Percentiles rank a stretch among this genome's conserved stretches.
phyloP scores from a whole-genome alignment of 2,113 vertebrate species.

The Polyodon spathula region DNA sequence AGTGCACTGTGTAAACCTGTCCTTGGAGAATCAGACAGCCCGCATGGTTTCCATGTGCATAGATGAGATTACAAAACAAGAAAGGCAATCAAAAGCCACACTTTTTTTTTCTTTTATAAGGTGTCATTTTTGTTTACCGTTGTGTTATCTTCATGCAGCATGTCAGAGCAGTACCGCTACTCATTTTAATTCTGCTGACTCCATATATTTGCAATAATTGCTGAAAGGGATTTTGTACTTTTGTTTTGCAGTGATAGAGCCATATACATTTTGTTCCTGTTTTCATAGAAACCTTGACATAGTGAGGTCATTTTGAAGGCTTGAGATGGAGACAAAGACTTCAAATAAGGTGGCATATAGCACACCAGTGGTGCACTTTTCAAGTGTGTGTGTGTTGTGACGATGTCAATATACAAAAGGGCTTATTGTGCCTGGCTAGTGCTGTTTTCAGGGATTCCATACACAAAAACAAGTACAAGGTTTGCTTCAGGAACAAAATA shows the following conservation, averaged over 20 bases:
- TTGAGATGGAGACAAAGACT: too few species aligned
- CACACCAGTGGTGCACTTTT: too few species aligned
- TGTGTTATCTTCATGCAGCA: constrained; percentile 41
- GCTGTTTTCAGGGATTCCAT: too few species aligned
- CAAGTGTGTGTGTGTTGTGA: too few species aligned
- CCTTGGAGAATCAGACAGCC: constrained; percentile 40
- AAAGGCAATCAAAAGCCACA: constrained; percentile 45
- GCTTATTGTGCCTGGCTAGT: too few species aligned
- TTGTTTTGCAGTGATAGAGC: not conserved
- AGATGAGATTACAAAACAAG: constrained; percentile 48
- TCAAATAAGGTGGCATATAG: too few species aligned
- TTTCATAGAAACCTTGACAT: too few species aligned
- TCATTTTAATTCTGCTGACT: not conserved
- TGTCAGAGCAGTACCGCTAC: constrained; percentile 10
- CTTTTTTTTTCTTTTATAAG: constrained; percentile 45
- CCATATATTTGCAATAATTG: not conserved
- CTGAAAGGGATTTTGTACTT: not conserved
- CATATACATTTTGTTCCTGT: constrained; percentile 8
- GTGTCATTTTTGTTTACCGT: constrained; percentile 33
- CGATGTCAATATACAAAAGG: too few species aligned
- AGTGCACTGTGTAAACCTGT: constrained; percentile 25
- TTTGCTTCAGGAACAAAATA: too few species aligned
- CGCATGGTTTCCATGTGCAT: constrained; percentile 35
- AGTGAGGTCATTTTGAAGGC: too few species aligned
- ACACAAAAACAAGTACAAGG: too few species aligned